A percentile compares a stretch with the other conserved stretches of the same genome.
phyloP scores from a whole-genome alignment of 2,113 vertebrate species.

The Fukomys damarensis region DNA sequence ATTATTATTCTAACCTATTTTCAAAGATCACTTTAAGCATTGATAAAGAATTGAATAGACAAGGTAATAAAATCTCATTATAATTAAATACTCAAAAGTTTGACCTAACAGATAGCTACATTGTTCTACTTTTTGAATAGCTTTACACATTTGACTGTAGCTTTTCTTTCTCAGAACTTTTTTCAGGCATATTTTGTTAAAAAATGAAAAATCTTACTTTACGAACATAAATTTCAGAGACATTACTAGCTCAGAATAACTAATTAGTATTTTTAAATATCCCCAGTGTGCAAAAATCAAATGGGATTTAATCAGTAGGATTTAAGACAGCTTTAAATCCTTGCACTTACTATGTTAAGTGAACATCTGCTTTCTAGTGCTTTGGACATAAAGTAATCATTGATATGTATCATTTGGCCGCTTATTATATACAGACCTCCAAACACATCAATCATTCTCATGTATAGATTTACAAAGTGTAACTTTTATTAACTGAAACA shows the following conservation, averaged over 20 bases:
- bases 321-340: not conserved
- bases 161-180: not conserved
- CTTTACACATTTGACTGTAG: not conserved
- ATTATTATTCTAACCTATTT: not conserved
- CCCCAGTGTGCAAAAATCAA: not conserved
- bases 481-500: not conserved
- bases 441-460: not conserved
- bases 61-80: conserved; percentile 28
- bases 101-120: not conserved
- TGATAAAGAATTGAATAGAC: not conserved
- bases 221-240: not conserved
- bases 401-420: not conserved
- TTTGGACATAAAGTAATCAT: not conserved
- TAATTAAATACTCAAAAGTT: not conserved
- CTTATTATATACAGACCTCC: not conserved
- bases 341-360: not conserved
- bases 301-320: not conserved
- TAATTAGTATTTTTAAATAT: not conserved
- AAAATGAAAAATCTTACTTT: not conserved
- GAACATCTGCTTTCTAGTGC: not conserved
- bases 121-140: conserved; percentile 24
- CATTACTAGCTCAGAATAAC: not conserved
- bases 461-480: not conserved
- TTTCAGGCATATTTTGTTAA: not conserved
- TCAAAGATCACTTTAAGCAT: not conserved